Base-by-base conservation (phyloP, 2,797 vertebrate species). In the Syndactyla subalaris region DNA sequence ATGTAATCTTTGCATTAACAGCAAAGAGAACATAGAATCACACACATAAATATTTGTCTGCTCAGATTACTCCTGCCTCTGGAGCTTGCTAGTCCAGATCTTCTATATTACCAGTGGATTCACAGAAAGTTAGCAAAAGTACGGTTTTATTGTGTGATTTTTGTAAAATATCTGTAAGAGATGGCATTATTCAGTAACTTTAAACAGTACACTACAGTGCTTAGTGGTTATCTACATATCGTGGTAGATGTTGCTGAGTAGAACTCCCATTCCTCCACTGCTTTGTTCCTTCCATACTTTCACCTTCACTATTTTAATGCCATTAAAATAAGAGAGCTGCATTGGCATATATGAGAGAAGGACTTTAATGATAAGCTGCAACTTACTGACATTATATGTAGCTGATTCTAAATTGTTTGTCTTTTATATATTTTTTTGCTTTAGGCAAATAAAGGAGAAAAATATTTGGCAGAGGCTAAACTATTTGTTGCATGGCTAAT, bases 161-260 rank as follows among this genome's bases (percentile, higher is more conserved):
- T 61, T 2, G 1, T 14, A 83, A 83, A 74, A 66, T 41, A 4
- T 54, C 21, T 77, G 18, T 5, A 73, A 57, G 11, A 2, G 3
- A 46, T 54, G 8, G 46, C 13, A 14, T 43, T 24, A 39, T 58
- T 76, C 27, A 67, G 19, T n/a, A 58, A 51, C 16, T 58, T 18
- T 84, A 30, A 81, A 51, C 6, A 84, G 10, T 38, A 52, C 1
- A 3, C 6, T 46, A 7, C 26, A 54, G 16, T 41, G 41, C 12
- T 22, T 58, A 49, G 30, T 45, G 43, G 20, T 45, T 45, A n/a
- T n/a, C 8, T 7, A 8, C 36, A 8, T n/a, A 27, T 22, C 21
- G 27, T 32, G 0, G 1, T 12, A 39, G 14, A 43, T 54, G 4
- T 34, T 13, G 38, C 4, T 13, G 27, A 61, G 23, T 7, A n/a